Evolutionary conservation across 2,888 invertebrate species (phyloP).

Genomic region (Schizotus pectinicornis): DNA sequence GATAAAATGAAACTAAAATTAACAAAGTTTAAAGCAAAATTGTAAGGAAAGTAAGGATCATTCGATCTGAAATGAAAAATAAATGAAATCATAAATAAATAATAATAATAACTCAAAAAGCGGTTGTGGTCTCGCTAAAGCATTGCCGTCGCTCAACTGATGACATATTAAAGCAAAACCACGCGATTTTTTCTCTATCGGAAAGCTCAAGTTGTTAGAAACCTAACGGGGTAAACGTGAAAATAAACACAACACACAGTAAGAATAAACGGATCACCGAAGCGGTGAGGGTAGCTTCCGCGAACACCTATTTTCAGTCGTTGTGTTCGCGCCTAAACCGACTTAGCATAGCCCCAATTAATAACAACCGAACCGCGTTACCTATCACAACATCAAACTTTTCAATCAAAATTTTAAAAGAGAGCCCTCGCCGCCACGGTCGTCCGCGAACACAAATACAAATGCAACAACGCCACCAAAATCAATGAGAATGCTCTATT

Average conservation of each 20-base stretch:
- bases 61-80: slow-evolving; percentile 28
- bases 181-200: slow-evolving; percentile 48
- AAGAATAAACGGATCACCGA: slow-evolving; percentile 41
- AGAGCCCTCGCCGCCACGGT: slow-evolving; percentile 41
- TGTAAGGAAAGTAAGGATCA: slow-evolving; percentile 15
- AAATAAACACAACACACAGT: slow-evolving; percentile 57
- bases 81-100: slow-evolving; percentile 34
- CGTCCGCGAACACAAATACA: slow-evolving; percentile 45
- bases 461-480: slow-evolving; percentile 31
- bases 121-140: slow-evolving; percentile 55
- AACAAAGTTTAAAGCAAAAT: slow-evolving; percentile 36
- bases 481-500: slow-evolving; percentile 21
- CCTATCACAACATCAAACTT: slow-evolving; percentile 42
- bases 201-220: slow-evolving; percentile 52
- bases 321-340: slow-evolving; percentile 33
- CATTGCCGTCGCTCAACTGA: slow-evolving; percentile 51
- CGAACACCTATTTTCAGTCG: slow-evolving; percentile 16
- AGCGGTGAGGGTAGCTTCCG: slow-evolving; percentile 39
- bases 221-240: slow-evolving; percentile 42
- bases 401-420: slow-evolving; percentile 24
- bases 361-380: slow-evolving; percentile 3
- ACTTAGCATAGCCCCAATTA: slow-evolving; percentile 6
- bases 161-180: slow-evolving; percentile 56
- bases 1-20: slow-evolving; percentile 36
- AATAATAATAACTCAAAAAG: slow-evolving; percentile 25